Percentiles rank a stretch among this genome's conserved stretches.
Conservation (phyloP, 2,797 vertebrate genomes). For the Prunella strophiata region DNA sequence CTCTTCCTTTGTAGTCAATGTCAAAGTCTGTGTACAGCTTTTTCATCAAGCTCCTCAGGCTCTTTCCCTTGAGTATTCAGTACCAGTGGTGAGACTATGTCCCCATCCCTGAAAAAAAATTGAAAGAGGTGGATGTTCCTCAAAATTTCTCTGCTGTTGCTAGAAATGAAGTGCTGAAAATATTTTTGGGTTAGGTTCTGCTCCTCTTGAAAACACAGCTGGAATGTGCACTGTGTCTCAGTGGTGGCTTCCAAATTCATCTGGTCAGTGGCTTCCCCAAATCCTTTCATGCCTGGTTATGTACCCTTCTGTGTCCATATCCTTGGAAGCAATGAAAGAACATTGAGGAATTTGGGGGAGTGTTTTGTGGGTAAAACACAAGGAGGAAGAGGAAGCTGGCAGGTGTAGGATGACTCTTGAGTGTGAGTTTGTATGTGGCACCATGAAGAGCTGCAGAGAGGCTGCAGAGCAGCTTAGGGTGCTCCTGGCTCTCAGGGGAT, state of each 20-base stretch:
- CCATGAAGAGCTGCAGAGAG: not conserved
- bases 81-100: not conserved
- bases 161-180: not conserved
- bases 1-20: not conserved
- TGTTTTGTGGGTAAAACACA: not conserved
- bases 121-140: not conserved
- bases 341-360: not conserved
- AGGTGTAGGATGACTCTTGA: not conserved
- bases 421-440: not conserved
- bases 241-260: not conserved
- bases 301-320: fast-evolving
- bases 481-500: not conserved
- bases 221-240: not conserved
- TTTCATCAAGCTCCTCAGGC: not conserved
- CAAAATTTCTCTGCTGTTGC: not conserved
- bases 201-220: not conserved
- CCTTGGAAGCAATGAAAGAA: not conserved
- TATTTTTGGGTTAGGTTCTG: not conserved
- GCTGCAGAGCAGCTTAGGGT: not conserved
- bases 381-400: not conserved
- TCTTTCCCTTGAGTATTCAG: not conserved
- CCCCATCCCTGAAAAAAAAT: not conserved
- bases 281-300: not conserved
- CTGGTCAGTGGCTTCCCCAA: not conserved
- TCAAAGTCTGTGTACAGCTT: not conserved